A percentile compares a stretch with the other conserved stretches of the same genome.
Evolutionary conservation across 2,797 vertebrate species (phyloP).

Genomic region (Hemibagrus guttatus): DNA sequence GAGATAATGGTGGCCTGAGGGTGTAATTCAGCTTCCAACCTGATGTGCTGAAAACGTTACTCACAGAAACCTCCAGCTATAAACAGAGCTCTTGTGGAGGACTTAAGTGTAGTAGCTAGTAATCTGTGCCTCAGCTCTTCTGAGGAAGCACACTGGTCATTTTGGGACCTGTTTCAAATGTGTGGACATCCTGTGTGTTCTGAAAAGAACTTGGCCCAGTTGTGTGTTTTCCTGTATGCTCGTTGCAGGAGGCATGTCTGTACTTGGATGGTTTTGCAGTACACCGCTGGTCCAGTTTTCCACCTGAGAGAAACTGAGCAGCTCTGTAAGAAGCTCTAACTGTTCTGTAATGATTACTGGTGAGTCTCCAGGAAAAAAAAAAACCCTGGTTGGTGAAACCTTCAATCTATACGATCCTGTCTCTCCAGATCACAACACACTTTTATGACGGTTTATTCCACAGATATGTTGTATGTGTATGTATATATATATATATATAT

Average conservation of each 20-base stretch:
- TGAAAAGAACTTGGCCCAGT: not conserved
- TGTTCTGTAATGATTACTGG: not conserved
- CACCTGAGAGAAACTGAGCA: not conserved
- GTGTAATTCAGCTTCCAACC: conserved; percentile 1
- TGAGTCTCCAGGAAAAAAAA: not conserved
- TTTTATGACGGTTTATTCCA: not conserved
- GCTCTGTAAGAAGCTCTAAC: not conserved
- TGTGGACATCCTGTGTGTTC: not conserved
- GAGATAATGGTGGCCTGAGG: not conserved
- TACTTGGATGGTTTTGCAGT: not conserved
- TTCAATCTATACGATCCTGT: not conserved
- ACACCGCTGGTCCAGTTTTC: not conserved
- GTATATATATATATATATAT: too few relatives aligned
- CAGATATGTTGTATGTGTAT: not conserved
- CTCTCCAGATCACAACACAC: not conserved
- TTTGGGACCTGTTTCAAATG: conserved; percentile 14
- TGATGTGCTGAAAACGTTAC: not conserved
- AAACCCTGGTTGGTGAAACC: not conserved
- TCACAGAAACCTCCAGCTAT: not conserved
- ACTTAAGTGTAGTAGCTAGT: not conserved
- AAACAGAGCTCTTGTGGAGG: not conserved
- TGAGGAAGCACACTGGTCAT: not conserved
- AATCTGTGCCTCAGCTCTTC: not conserved
- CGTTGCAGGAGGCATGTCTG: not conserved
- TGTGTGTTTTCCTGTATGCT: not conserved